A percentile compares a stretch with the other conserved stretches of the same genome.
Evolutionary conservation across 2,888 invertebrate genomes (phyloP).

Genomic region (Meloe dianella): DNA sequence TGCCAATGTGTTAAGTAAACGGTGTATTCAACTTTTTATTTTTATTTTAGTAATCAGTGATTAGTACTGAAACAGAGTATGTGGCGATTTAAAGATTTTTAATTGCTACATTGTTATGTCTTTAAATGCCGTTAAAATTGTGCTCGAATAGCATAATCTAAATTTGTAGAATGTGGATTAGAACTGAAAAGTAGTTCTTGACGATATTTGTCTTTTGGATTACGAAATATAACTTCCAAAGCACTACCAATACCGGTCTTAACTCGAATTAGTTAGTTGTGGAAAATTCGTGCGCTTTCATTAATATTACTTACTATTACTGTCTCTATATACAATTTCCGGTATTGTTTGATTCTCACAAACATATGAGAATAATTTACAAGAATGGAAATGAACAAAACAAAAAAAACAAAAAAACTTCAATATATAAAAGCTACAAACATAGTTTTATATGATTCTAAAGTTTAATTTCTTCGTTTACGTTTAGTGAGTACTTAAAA

Average conservation of each 20-base stretch:
- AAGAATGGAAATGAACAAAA: neutral
- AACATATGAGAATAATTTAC: neutral
- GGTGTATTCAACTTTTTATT: no score
- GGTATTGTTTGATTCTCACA: constrained; percentile 1
- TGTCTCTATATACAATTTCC: neutral
- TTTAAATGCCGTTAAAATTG: neutral
- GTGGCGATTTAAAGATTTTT: no score
- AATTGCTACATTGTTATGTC: no score
- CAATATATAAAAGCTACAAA: neutral
- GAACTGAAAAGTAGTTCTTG: constrained; percentile 31
- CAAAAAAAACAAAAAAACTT: no score
- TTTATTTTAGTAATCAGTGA: no score
- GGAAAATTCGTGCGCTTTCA: neutral
- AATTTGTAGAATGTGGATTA: constrained; percentile 30
- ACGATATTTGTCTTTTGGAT: constrained; percentile 40
- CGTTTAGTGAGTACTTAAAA: no score
- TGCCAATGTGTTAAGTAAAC: no score
- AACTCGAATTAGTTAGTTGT: constrained; percentile 20
- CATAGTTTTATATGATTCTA: neutral
- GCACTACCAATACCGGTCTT: constrained; percentile 28
- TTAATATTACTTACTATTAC: neutral
- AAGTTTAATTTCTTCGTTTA: neutral
- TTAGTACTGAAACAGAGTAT: no score
- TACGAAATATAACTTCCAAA: constrained; percentile 34
- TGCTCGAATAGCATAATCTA: constrained; percentile 7